Conservation (phyloP, 2,888 invertebrate species). For the Cephus spinipes region DNA sequence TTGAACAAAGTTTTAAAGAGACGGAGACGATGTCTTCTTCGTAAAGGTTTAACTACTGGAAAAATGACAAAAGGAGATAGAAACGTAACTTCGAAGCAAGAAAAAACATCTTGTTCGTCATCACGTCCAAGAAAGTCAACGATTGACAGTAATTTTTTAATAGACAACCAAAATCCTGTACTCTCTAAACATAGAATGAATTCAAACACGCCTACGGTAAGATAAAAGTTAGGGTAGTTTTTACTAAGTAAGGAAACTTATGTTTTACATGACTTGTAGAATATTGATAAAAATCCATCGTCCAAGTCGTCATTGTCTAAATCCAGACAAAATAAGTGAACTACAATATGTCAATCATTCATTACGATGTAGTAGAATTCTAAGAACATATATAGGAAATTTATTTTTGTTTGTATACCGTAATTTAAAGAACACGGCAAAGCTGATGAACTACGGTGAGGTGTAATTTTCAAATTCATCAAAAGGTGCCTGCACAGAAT, state of each 20-base stretch:
- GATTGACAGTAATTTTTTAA: background rate
- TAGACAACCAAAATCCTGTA: background rate
- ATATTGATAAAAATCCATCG: background rate
- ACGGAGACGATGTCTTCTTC: slow-evolving; percentile 11
- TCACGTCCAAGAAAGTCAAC: background rate
- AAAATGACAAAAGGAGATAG: background rate
- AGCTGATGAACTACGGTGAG: background rate
- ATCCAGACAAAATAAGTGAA: background rate
- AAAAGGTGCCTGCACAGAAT: background rate
- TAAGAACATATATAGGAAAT: background rate
- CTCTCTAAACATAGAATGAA: background rate
- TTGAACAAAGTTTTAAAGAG: slow-evolving; percentile 13
- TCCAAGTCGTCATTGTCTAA: background rate
- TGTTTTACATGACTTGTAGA: background rate
- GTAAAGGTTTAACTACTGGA: background rate
- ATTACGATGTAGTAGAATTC: background rate
- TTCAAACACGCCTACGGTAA: background rate
- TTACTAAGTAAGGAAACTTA: background rate
- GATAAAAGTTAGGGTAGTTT: background rate
- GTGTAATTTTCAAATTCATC: background rate
- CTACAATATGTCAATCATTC: background rate
- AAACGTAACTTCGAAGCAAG: background rate
- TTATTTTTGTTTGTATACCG: too few relatives aligned
- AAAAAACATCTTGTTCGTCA: background rate
- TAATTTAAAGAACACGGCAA: background rate